These are phyloP conservation scores for Sinelater perroti DNA, from an alignment of 2,888 invertebrate species.

Conservation along the genomic window DNA sequence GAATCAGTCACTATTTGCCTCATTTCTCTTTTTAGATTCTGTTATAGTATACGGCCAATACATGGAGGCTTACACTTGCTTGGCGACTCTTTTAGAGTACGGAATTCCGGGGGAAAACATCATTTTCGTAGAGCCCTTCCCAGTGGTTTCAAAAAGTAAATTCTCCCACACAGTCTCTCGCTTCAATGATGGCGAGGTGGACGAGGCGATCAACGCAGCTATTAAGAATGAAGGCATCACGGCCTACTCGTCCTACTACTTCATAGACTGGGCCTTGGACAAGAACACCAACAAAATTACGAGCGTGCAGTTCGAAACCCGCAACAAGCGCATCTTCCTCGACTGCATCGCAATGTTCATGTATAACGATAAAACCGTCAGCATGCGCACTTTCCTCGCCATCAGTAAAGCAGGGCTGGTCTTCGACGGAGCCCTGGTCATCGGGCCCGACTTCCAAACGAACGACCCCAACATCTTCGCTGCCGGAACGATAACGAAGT, in stretches of 20 bases:
- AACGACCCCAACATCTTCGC: constrained; percentile 72
- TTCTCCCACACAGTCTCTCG: constrained; percentile 38
- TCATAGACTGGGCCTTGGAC: constrained; percentile 64
- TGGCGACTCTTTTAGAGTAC: constrained; percentile 69
- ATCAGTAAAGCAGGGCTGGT: constrained; percentile 65
- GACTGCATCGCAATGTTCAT: constrained; percentile 67
- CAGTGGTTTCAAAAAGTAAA: constrained; percentile 51
- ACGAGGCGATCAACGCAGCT: constrained; percentile 61
- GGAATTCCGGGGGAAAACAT: constrained; percentile 68
- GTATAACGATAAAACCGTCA: constrained; percentile 66
- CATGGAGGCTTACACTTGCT: constrained; percentile 72
- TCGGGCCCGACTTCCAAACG: constrained; percentile 69
- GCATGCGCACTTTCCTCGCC: constrained; percentile 60
- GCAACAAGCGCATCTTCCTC: constrained; percentile 59
- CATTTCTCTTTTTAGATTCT: constrained; percentile 54
- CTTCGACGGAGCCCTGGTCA: constrained; percentile 71
- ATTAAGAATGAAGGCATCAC: constrained; percentile 55
- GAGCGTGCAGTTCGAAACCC: constrained; percentile 61
- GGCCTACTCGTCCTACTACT: constrained; percentile 64
- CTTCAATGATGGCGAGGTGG: constrained; percentile 62
- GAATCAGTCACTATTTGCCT: neutral
- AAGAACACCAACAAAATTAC: constrained; percentile 47
- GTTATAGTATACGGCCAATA: constrained; percentile 75
- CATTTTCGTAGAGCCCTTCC: constrained; percentile 68
- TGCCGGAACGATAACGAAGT: constrained; percentile 72